Conservation (phyloP, 92 coral and sea anemone species). For the Parazoanthus darwini region DNA sequence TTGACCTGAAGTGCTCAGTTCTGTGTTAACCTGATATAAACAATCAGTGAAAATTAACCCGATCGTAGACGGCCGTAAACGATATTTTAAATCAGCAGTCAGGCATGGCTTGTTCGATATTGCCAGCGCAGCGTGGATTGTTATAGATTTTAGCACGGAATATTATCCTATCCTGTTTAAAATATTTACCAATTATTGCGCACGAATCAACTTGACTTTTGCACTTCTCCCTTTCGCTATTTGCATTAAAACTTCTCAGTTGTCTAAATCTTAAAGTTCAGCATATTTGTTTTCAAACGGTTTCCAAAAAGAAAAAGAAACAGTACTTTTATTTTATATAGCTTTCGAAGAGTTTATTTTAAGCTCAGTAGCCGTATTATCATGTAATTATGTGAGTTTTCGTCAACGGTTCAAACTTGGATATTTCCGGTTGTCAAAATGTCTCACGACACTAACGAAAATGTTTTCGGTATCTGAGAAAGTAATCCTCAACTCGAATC, state of each 20-base stretch:
- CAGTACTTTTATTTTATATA: not conserved
- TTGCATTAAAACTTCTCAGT: not conserved
- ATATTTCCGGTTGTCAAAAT: constrained; percentile 38
- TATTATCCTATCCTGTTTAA: not conserved
- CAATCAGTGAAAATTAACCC: not conserved
- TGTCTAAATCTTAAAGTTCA: not conserved
- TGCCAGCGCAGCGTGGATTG: not conserved
- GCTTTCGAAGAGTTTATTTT: not conserved
- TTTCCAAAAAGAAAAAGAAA: not conserved
- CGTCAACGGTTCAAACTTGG: constrained; percentile 1
- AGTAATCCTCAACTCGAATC: not conserved
- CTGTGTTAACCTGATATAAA: not conserved
- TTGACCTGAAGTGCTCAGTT: not conserved
- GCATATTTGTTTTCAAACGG: not conserved
- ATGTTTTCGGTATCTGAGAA: not conserved
- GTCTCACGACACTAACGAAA: not conserved
- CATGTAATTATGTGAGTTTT: not conserved
- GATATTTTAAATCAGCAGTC: not conserved
- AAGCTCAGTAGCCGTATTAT: not conserved
- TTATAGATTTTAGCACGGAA: not conserved
- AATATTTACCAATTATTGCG: not conserved
- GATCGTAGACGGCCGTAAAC: not conserved
- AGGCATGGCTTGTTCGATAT: not conserved
- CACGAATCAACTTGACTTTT: not conserved
- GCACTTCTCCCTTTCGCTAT: not conserved